These are phyloP conservation scores for Paedocypris micromegethes DNA, from an alignment of 2,797 vertebrate species.

Conservation along the genomic window DNA sequence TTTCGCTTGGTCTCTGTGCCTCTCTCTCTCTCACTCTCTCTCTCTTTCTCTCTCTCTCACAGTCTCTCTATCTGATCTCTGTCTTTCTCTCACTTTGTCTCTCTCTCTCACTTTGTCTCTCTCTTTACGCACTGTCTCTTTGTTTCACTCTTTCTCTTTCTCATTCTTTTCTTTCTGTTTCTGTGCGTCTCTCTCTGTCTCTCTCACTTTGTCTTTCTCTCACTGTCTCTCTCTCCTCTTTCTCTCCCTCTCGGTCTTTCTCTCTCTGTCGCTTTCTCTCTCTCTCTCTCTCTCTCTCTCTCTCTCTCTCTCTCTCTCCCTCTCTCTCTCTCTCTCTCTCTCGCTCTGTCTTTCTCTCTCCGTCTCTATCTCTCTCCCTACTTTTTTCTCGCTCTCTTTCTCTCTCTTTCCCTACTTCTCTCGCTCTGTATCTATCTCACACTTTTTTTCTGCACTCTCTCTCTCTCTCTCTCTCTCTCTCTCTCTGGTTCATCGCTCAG, in stretches of 20 bases:
- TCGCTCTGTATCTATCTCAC: slow-evolving; percentile 19
- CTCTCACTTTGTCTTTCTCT: too few relatives aligned
- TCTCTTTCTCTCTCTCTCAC: too few relatives aligned
- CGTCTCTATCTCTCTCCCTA: slow-evolving; percentile 17
- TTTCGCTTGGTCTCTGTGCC: too few relatives aligned
- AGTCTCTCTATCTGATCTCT: too few relatives aligned
- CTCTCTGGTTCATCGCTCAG: slow-evolving; percentile 34
- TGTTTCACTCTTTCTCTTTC: too few relatives aligned
- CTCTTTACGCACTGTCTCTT: too few relatives aligned
- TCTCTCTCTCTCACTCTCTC: too few relatives aligned
- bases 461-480: not conserved
- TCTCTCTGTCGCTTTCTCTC: slow-evolving; percentile 15
- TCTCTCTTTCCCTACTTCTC: slow-evolving; percentile 3
- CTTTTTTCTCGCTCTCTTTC: slow-evolving; percentile 23
- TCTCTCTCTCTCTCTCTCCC: slow-evolving; percentile 13
- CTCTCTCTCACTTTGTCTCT: too few relatives aligned
- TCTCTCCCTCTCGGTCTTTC: not conserved
- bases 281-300: slow-evolving; percentile 28
- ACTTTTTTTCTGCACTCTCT: not conserved
- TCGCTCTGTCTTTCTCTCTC: slow-evolving; percentile 15
- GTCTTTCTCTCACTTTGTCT: too few relatives aligned
- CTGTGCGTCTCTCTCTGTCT: too few relatives aligned
- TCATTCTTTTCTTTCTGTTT: too few relatives aligned
- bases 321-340: slow-evolving; percentile 16
- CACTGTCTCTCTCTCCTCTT: too few relatives aligned